These are phyloP conservation scores for Pterostichus niger DNA, from an alignment of 2,888 invertebrate genomes.

Conservation along the genomic window DNA sequence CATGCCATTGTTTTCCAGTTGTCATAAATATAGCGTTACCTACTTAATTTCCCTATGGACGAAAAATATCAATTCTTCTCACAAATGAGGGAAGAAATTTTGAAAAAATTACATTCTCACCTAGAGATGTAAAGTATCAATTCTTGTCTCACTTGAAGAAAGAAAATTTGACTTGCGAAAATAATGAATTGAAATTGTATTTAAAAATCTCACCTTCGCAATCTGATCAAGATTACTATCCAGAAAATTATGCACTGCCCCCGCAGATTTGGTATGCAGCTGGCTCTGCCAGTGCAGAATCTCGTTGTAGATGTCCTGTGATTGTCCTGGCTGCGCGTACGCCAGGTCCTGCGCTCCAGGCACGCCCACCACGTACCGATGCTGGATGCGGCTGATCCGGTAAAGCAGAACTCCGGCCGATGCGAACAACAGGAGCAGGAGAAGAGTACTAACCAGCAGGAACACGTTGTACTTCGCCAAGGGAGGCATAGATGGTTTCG, in stretches of 20 bases:
- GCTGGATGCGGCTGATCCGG: conserved; percentile 79
- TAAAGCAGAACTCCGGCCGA: conserved; percentile 81
- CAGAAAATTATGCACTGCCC: conserved; percentile 86
- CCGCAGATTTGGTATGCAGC: conserved; percentile 85
- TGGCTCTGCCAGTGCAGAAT: conserved; percentile 85
- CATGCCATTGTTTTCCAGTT: no score
- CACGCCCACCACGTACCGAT: conserved; percentile 75
- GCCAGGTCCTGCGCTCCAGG: conserved; percentile 69
- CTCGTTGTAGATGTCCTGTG: conserved; percentile 83
- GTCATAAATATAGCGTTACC: no score
- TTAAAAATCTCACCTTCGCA: conserved; percentile 82
- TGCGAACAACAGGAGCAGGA: conserved; percentile 80
- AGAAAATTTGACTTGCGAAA: no score
- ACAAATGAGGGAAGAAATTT: no score
- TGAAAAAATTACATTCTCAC: no score
- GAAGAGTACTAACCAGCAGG: conserved; percentile 79
- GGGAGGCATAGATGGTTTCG: conserved; percentile 55
- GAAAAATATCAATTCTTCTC: no score
- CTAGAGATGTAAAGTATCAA: no score
- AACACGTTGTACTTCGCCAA: conserved; percentile 79
- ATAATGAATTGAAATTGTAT: no score
- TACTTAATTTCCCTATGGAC: no score
- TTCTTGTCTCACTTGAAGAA: no score
- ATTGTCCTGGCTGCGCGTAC: conserved; percentile 72
- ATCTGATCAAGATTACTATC: conserved; percentile 89